A percentile compares a stretch with the other conserved stretches of the same genome.
These are phyloP conservation scores for Psittacula cyanocephala DNA, from an alignment of 2,113 vertebrate genomes.

Conservation along the genomic window DNA sequence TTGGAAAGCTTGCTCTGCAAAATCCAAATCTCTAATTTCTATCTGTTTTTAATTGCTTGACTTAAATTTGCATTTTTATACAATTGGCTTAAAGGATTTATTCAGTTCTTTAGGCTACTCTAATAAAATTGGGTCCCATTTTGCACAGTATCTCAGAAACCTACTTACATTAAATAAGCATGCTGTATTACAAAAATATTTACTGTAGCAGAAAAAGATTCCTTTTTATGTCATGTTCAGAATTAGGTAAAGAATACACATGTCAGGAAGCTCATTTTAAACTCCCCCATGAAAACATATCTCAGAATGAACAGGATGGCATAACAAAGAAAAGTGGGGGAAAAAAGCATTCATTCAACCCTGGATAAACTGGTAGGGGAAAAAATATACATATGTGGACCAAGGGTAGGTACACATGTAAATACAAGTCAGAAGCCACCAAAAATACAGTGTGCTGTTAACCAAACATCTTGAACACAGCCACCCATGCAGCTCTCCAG, in stretches of 20 bases:
- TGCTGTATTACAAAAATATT: conserved; percentile 46
- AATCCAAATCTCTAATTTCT: conserved; percentile 75
- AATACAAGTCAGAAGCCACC: not conserved
- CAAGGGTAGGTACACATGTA: not conserved
- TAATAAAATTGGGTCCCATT: conserved; percentile 50
- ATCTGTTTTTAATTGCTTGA: conserved; percentile 80
- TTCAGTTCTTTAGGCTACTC: conserved; percentile 65
- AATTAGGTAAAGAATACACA: not conserved
- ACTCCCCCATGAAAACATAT: not conserved
- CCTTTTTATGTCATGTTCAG: not conserved
- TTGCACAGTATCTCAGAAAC: not conserved
- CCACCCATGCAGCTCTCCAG: not conserved
- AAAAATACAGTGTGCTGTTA: not conserved
- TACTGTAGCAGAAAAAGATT: not conserved
- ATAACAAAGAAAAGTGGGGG: not conserved
- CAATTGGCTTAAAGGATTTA: conserved; percentile 74
- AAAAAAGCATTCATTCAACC: not conserved
- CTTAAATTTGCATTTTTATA: conserved; percentile 82
- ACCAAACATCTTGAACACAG: not conserved
- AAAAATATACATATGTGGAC: rapidly evolving
- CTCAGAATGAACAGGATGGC: not conserved
- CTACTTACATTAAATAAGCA: conserved; percentile 23
- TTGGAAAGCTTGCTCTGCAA: conserved; percentile 68
- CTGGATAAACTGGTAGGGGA: not conserved
- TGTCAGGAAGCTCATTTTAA: conserved; percentile 5